Base-by-base conservation (phyloP, 2,888 invertebrate species). In the Drosophila bunnanda region DNA sequence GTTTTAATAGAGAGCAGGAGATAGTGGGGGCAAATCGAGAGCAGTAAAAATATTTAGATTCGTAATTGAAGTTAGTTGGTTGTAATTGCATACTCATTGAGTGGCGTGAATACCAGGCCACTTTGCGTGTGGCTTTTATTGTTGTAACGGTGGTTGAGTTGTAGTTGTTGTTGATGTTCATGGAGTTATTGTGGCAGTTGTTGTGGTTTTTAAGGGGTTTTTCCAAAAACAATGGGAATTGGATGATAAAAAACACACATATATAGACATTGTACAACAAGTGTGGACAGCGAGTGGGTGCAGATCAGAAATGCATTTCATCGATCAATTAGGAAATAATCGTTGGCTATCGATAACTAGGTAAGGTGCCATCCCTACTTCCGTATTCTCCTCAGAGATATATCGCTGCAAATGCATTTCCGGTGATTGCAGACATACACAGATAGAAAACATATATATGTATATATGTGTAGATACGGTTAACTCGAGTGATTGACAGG, bases 21-120 rank as follows among this genome's bases (percentile, higher is more conserved):
- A n/a, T 5, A 25, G 25, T 25, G 25, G 38, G 64, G 43, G 41
- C n/a, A n/a, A n/a, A n/a, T n/a, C n/a, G n/a, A n/a, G 34, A 44
- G 65, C 52, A 64, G 65, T 39, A 72, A 72, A 73, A 65, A 74
- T 54, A 73, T 74, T 56, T 73, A 57, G 55, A 53, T 72, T 66
- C 46, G 55, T 61, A 67, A 67, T 56, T 66, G 56, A 48, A 66
- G 74, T 74, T 66, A 74, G 65, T 72, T 62, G 67, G 69, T 74
- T 68, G 48, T 64, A 80, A 71, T 87, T 87, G 91, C 92, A 89
- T 91, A 91, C 91, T 91, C 91, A 91, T 91, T 91, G 82, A 91
- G 92, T 88, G 91, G 91, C 81, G 91, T 89, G 78, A 91, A 90
- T 80, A 91, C 91, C 91, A 91, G 86, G 90, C 92, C 92, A 89